Percentiles rank a stretch among this genome's conserved stretches.
phyloP scores from a whole-genome alignment of 2,113 vertebrate species.

The Psophia crepitans region DNA sequence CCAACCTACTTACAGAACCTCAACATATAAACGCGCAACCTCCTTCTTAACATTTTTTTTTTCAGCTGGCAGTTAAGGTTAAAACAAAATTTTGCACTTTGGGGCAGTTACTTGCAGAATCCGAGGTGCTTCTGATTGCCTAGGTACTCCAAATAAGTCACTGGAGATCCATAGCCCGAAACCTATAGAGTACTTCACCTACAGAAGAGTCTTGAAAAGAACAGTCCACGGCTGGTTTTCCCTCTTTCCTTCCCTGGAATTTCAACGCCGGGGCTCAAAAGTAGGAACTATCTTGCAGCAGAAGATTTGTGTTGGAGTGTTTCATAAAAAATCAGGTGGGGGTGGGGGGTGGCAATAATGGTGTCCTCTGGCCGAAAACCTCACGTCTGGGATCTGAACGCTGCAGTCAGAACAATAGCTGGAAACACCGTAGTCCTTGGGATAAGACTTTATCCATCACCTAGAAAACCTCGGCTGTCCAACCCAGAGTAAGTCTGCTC shows the following conservation, averaged over 20 bases:
- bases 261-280: neutral
- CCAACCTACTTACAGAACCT: neutral
- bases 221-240: neutral
- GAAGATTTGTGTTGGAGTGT: neutral
- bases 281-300: neutral
- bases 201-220: neutral
- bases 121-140: neutral
- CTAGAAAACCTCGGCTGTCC: neutral
- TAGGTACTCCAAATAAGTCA: neutral
- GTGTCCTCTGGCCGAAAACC: neutral
- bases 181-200: neutral
- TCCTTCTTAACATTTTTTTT: neutral
- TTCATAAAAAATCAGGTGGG: neutral
- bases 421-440: neutral
- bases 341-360: accelerated
- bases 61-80: neutral
- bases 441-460: neutral
- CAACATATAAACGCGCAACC: neutral
- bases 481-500: neutral
- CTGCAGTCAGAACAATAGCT: conserved; percentile 1
- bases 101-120: neutral
- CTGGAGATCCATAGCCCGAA: neutral
- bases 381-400: neutral
- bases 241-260: neutral
- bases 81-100: neutral